Base-by-base conservation (phyloP, 2,113 vertebrate species). In the Ciconia maguari region DNA sequence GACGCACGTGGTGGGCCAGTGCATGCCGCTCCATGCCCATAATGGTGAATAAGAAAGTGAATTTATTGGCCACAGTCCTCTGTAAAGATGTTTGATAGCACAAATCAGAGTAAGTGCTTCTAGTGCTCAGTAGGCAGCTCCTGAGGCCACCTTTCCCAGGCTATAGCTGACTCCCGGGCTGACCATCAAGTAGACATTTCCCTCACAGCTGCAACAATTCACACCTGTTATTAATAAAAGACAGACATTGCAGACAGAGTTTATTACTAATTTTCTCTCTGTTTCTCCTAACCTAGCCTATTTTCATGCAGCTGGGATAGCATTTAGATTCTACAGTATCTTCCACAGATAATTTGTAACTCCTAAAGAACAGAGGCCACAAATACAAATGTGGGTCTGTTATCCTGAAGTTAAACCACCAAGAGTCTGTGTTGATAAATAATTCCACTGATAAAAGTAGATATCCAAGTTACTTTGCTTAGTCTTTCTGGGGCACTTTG, bases 1-100 rank as follows among this genome's bases (percentile, higher is more conserved):
- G 48, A 41, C 11, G 10, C 11, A 34, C 1, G 3, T 22, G 4
- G 13, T 1, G 0, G n/a, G 1, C 22, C 42, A 30, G 4, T 11
- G n/a, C 54, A 65, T 78, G 18, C 25, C 34, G 36, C 21, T 86
- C 26, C 27, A 46, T 51, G 27, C 4, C 24, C n/a, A 21, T 57
- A 48, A 48, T 9, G 15, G 9, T 38, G 5, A 2, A 30, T 46
- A 52, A 76, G 41, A 71, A 83, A 74, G 29, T 17, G 5, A 54
- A 70, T 60, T 62, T 65, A 15, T 65, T 58, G 10, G 13, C 48
- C 44, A 52, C 10, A 44, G 20, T 49, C 9, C 7, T 26, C 72
- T 74, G 30, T 69, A 55, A 81, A 81, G 38, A 27, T 54, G 6
- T 41, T 54, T 76, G 38, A 55, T 22, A 76, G 7, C n/a, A 58